A percentile compares a stretch with the other conserved stretches of the same genome.
phyloP scores from a whole-genome alignment of 2,797 vertebrate genomes.

The Pyrrhura leucotis region DNA sequence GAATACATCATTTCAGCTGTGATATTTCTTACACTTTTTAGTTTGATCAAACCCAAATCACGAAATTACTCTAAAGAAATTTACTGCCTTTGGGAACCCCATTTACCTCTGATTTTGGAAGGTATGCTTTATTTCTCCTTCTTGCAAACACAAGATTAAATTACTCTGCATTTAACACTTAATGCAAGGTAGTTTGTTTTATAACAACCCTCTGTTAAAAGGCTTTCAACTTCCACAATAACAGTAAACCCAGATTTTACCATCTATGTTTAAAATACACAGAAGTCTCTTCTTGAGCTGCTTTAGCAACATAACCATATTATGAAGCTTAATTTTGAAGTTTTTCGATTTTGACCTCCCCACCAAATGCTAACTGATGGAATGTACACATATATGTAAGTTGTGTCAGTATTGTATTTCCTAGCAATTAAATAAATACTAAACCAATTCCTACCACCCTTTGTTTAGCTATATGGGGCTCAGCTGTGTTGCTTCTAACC shows the following conservation, averaged over 20 bases:
- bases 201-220: not conserved
- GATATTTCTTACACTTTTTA: slow-evolving; percentile 63
- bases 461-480: slow-evolving; percentile 79
- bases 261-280: not conserved
- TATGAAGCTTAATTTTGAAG: not conserved
- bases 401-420: slow-evolving; percentile 53
- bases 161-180: not conserved
- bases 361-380: slow-evolving; percentile 21
- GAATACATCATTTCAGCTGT: slow-evolving; percentile 72
- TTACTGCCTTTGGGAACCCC: slow-evolving; percentile 7
- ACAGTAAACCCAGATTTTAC: not conserved
- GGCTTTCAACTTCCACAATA: not conserved
- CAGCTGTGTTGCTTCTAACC: slow-evolving; percentile 88
- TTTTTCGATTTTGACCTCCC: slow-evolving; percentile 1
- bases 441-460: slow-evolving; percentile 69
- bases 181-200: not conserved
- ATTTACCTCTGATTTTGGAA: slow-evolving; percentile 29
- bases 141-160: not conserved
- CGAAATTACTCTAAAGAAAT: slow-evolving; percentile 52
- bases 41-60: slow-evolving; percentile 68
- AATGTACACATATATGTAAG: slow-evolving; percentile 45
- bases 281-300: not conserved
- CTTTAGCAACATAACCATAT: not conserved
- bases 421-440: slow-evolving; percentile 75
- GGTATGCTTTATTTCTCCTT: not conserved